phyloP scores from a whole-genome alignment of 2,113 vertebrate genomes.

The Elgaria multicarinata region DNA sequence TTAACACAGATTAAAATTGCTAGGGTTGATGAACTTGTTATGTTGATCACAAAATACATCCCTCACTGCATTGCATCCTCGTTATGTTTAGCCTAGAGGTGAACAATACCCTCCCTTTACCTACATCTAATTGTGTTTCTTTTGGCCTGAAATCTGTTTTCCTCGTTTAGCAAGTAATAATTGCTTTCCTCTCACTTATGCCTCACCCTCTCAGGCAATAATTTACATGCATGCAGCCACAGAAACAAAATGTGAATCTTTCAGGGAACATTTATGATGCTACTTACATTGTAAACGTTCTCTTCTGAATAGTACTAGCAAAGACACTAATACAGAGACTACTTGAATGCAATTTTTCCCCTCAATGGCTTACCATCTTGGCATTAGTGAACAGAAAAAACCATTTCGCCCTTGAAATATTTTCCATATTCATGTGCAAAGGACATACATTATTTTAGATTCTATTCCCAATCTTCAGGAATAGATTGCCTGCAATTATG shows the following conservation, averaged over 20 bases:
- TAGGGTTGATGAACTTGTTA: conserved; percentile 51
- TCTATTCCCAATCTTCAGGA: not conserved
- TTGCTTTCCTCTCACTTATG: conserved; percentile 47
- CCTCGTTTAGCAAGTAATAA: conserved; percentile 53
- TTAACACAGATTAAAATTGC: not conserved
- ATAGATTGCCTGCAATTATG: not conserved
- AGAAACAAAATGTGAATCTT: conserved; percentile 64
- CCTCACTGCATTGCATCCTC: too few species aligned
- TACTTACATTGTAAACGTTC: conserved; percentile 46
- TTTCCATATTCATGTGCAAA: not conserved
- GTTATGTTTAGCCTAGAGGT: conserved; percentile 52
- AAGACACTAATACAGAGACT: not conserved
- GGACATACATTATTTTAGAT: not conserved
- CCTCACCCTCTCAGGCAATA: conserved; percentile 43
- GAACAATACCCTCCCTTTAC: conserved; percentile 42
- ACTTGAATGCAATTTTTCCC: not conserved
- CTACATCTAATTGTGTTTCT: conserved; percentile 33
- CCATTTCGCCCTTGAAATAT: too few species aligned
- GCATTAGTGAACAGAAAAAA: not conserved
- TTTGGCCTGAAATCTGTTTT: conserved; percentile 62
- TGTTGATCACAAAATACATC: conserved; percentile 43
- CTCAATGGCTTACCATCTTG: not conserved
- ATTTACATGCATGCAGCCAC: conserved; percentile 49
- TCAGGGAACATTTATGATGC: conserved; percentile 56
- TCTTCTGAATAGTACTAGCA: conserved; percentile 44